phyloP scores from a whole-genome alignment of 2,797 vertebrate species.

The Poeciliopsis infans region DNA sequence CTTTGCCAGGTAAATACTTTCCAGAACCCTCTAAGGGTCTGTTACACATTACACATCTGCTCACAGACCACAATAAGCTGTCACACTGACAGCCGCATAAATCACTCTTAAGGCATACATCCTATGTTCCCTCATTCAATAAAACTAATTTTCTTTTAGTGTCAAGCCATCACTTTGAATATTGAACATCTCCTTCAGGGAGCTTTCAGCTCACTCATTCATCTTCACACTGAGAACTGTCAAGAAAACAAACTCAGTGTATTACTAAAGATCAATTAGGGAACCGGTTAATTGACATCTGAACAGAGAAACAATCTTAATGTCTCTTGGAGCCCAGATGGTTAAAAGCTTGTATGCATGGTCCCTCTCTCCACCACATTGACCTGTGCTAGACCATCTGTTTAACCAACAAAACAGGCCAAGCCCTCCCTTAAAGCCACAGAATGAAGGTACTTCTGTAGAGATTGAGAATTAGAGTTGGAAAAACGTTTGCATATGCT shows the following conservation, averaged over 20 bases:
- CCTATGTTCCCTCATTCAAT: neutral
- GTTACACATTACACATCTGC: neutral
- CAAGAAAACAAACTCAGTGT: slow-evolving; percentile 14
- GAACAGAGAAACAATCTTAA: slow-evolving; percentile 8
- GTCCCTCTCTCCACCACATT: slow-evolving; percentile 32
- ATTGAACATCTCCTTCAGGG: neutral
- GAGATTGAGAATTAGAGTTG: slow-evolving; percentile 33
- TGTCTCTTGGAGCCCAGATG: slow-evolving; percentile 59
- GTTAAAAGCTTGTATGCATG: slow-evolving; percentile 50
- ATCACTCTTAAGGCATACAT: slow-evolving; percentile 2
- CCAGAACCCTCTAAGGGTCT: neutral
- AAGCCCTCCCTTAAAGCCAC: slow-evolving; percentile 33
- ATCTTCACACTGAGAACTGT: neutral
- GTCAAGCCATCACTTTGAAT: slow-evolving; percentile 1
- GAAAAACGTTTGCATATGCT: slow-evolving; percentile 35
- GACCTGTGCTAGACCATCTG: slow-evolving; percentile 65
- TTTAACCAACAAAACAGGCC: slow-evolving; percentile 47
- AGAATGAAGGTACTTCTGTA: slow-evolving; percentile 13
- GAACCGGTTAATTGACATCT: slow-evolving; percentile 17
- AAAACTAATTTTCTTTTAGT: slow-evolving; percentile 3
- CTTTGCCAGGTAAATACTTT: neutral
- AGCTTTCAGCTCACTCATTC: slow-evolving; percentile 1
- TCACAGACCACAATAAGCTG: neutral
- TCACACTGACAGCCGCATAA: neutral
- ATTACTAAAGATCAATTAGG: slow-evolving; percentile 2